Conservation (phyloP, 2,888 invertebrate species). For the Aspidiotus destructor region DNA sequence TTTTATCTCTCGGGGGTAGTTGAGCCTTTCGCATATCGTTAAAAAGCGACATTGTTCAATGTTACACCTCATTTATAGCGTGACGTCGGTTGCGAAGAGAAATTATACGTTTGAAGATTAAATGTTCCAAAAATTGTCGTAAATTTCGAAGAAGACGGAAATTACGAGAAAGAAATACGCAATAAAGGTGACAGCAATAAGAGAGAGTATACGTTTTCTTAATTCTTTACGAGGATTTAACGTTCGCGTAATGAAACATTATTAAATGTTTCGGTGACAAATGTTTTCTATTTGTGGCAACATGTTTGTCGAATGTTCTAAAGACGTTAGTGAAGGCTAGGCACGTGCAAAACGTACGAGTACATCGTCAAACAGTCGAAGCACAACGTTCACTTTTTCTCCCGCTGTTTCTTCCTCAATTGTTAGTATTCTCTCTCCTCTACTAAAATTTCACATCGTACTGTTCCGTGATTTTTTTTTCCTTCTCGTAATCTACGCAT, state of each 20-base stretch:
- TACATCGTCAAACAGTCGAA: background rate
- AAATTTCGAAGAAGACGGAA: slow-evolving; percentile 26
- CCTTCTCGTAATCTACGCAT: no score
- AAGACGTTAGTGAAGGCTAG: slow-evolving; percentile 10
- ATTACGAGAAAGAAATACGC: slow-evolving; percentile 28
- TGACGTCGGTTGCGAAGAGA: slow-evolving; percentile 10
- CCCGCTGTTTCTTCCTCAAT: no score
- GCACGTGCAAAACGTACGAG: background rate
- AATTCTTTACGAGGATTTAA: slow-evolving; percentile 30
- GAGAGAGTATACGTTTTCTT: slow-evolving; percentile 29
- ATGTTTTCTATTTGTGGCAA: slow-evolving; percentile 32
- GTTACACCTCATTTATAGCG: background rate
- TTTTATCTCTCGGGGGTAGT: no score
- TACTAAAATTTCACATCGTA: no score
- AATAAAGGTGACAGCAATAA: slow-evolving; percentile 32
- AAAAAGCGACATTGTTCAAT: slow-evolving; percentile 1
- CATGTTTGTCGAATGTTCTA: slow-evolving; percentile 30
- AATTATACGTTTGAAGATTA: slow-evolving; percentile 28
- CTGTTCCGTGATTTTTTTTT: no score
- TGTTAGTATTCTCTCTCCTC: no score
- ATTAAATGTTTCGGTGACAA: slow-evolving; percentile 30
- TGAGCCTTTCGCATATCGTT: no score
- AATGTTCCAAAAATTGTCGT: slow-evolving; percentile 29
- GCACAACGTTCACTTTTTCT: no score
- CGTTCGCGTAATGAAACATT: slow-evolving; percentile 30